phyloP scores from a whole-genome alignment of 2,113 vertebrate species.

The Chitala chitala region DNA sequence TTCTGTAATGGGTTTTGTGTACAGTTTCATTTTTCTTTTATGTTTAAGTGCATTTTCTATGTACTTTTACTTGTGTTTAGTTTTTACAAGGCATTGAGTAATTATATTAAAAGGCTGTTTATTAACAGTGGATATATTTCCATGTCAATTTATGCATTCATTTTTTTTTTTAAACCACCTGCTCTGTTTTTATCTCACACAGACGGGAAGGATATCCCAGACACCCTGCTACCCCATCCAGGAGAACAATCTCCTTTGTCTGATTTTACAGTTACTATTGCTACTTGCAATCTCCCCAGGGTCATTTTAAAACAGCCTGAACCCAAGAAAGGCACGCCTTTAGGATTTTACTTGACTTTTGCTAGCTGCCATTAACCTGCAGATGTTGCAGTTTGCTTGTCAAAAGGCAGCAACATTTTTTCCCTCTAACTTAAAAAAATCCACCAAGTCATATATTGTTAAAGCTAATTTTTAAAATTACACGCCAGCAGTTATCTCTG shows the following conservation, averaged over 20 bases:
- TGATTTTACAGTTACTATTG: not conserved
- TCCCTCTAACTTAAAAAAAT: not conserved
- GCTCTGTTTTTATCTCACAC: constrained; percentile 50
- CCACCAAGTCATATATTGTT: too few relatives aligned
- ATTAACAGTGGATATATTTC: too few relatives aligned
- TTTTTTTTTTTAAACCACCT: constrained; percentile 43
- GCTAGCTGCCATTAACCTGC: constrained; percentile 53
- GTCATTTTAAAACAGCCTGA: constrained; percentile 58
- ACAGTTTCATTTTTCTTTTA: not conserved
- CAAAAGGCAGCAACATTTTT: too few relatives aligned
- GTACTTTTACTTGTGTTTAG: not conserved
- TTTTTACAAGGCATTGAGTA: too few relatives aligned
- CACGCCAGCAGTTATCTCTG: too few relatives aligned
- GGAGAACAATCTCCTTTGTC: constrained; percentile 36
- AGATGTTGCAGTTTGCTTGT: constrained; percentile 60
- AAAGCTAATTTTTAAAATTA: too few relatives aligned
- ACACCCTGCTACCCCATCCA: constrained; percentile 63
- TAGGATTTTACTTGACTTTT: constrained; percentile 58
- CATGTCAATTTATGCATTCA: not conserved
- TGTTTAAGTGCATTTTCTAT: not conserved
- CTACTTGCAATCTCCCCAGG: constrained; percentile 56
- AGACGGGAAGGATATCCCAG: constrained; percentile 57
- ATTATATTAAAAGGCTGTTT: too few relatives aligned
- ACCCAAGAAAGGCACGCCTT: constrained; percentile 58
- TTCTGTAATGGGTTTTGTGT: too few relatives aligned